Conservation (phyloP, 2,797 vertebrate species). For the Muraenolepis orangiensis region DNA sequence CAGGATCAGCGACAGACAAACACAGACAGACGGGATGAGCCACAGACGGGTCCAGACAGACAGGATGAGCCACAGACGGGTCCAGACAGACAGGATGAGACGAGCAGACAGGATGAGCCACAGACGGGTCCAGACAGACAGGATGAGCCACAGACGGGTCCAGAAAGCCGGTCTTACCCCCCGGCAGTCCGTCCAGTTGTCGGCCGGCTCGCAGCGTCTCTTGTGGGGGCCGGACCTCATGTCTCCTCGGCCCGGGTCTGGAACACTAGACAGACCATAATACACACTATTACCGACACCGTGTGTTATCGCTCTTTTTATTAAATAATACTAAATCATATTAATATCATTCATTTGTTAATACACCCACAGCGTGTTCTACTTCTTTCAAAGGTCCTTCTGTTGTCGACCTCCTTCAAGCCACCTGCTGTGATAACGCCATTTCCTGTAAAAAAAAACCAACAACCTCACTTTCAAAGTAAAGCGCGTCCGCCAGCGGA, state of each 20-base stretch:
- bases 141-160: no score
- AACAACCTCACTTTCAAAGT: neutral
- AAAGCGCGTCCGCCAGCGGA: neutral
- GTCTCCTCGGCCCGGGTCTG: neutral
- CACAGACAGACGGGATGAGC: no score
- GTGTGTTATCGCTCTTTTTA: neutral
- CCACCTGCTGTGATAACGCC: neutral
- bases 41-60: neutral
- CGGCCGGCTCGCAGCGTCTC: neutral
- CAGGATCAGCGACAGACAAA: no score
- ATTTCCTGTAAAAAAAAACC: no score
- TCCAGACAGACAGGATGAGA: no score
- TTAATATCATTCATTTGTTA: neutral
- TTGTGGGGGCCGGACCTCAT: neutral
- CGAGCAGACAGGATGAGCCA: neutral
- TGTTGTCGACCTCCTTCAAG: neutral
- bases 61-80: neutral
- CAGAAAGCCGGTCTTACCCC: neutral
- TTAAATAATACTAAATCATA: neutral
- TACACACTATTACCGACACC: neutral
- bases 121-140: neutral
- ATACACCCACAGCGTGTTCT: neutral
- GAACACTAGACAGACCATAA: neutral
- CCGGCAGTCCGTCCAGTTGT: neutral
- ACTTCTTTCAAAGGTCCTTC: neutral